Conservation (phyloP, 2,113 vertebrate species). For the Oryctolagus cuniculus region DNA sequence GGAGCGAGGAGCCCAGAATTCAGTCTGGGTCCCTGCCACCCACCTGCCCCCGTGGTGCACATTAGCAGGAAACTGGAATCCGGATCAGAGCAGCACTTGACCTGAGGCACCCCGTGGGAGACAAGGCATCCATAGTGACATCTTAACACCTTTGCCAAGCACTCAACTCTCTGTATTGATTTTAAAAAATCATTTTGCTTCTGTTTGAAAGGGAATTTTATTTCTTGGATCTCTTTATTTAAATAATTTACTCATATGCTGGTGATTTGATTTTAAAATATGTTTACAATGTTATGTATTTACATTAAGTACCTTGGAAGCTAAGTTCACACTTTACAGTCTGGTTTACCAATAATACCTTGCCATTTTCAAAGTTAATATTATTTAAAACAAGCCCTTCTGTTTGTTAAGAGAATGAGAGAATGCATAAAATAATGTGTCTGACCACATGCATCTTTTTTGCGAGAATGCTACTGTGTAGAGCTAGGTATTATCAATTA, state of each 20-base stretch:
- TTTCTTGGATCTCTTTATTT: constrained; percentile 43
- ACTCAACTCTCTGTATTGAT: not conserved
- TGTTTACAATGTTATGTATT: not conserved
- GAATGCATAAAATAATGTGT: constrained; percentile 8
- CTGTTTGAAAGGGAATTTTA: not conserved
- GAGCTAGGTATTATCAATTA: constrained; percentile 13
- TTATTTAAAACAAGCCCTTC: constrained; percentile 44
- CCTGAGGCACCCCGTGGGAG: no score
- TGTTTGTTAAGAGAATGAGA: constrained; percentile 24
- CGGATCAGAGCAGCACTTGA: no score
- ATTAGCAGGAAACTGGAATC: no score
- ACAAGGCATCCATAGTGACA: no score
- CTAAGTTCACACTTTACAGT: constrained; percentile 1
- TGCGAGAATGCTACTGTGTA: constrained; percentile 28
- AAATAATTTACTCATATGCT: not conserved
- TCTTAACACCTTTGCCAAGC: no score
- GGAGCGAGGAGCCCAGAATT: no score
- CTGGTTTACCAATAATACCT: not conserved
- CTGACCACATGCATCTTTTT: not conserved
- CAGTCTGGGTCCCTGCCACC: no score
- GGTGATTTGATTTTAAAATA: constrained; percentile 22
- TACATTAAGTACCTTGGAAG: not conserved
- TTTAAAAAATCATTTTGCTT: constrained; percentile 22
- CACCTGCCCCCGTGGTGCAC: no score
- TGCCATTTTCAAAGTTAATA: not conserved